phyloP scores from a whole-genome alignment of 1,140 invertebrate genomes.

The Eurosta solidaginis region DNA sequence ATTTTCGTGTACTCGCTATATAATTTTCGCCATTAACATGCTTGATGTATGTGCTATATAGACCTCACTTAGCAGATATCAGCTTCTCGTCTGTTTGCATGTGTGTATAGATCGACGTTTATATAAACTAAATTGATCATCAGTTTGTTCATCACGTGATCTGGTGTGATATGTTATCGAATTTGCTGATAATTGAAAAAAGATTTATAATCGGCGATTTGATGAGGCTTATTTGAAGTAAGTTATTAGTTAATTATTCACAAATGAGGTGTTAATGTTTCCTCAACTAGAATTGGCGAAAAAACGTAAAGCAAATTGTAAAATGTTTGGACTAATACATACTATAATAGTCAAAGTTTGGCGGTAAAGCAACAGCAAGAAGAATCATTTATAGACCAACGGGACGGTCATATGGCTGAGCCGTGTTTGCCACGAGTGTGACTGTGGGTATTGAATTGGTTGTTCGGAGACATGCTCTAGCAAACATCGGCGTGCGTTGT shows the following conservation, averaged over 20 bases:
- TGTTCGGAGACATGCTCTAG: no score
- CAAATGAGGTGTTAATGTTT: no score
- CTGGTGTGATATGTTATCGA: slow-evolving; percentile 22
- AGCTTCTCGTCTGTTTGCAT: not conserved
- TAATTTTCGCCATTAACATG: slow-evolving; percentile 32
- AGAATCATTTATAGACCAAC: no score
- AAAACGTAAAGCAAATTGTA: no score
- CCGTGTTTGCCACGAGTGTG: no score
- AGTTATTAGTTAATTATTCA: not conserved
- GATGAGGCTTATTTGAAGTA: not conserved
- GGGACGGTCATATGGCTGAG: no score
- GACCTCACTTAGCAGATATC: not conserved
- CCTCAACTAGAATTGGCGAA: no score
- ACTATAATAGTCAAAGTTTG: no score
- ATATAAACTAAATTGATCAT: not conserved
- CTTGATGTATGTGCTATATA: not conserved
- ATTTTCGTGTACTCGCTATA: slow-evolving; percentile 20
- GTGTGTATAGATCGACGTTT: not conserved
- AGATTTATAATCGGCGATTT: not conserved
- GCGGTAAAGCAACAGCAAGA: no score
- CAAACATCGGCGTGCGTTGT: no score
- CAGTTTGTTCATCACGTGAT: slow-evolving; percentile 1
- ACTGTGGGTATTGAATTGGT: no score
- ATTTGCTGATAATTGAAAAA: not conserved
- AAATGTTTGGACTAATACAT: no score